These are phyloP conservation scores for Acanthopleura granulata DNA, from an alignment of 2,888 invertebrate species.

Conservation along the genomic window DNA sequence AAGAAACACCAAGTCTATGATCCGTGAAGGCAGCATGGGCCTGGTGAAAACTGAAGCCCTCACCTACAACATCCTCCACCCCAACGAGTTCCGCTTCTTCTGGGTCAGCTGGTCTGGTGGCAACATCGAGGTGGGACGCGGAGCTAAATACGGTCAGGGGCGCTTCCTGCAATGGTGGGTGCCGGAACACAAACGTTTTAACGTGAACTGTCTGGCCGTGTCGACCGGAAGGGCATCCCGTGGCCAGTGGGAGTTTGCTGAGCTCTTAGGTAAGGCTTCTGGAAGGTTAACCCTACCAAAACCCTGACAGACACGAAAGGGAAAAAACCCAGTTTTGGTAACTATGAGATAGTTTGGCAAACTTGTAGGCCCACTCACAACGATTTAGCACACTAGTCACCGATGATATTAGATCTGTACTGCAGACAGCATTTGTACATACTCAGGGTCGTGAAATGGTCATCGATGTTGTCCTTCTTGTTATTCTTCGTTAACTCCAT, in stretches of 20 bases:
- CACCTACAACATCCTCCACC: slow-evolving; percentile 16
- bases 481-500: too few relatives aligned
- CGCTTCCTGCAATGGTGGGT: slow-evolving; percentile 55
- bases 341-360: too few relatives aligned
- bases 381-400: too few relatives aligned
- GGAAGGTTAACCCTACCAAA: too few relatives aligned
- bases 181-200: slow-evolving; percentile 54
- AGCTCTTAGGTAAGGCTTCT: slow-evolving; percentile 51
- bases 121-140: slow-evolving; percentile 57
- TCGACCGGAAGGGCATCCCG: slow-evolving; percentile 59
- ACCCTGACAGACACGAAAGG: too few relatives aligned
- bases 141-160: slow-evolving; percentile 52
- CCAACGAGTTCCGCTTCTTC: slow-evolving; percentile 46
- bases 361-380: too few relatives aligned
- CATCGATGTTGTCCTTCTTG: too few relatives aligned
- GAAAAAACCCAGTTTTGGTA: too few relatives aligned
- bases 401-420: too few relatives aligned
- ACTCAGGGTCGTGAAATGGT: too few relatives aligned
- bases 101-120: slow-evolving; percentile 63
- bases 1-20: slow-evolving; percentile 56
- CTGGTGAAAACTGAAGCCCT: slow-evolving; percentile 48
- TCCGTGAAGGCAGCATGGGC: slow-evolving; percentile 57
- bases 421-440: too few relatives aligned
- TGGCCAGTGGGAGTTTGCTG: slow-evolving; percentile 67
- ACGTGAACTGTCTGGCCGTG: slow-evolving; percentile 63